Conservation (phyloP, 2,113 vertebrate species). For the Dicerorhinus sumatrensis region DNA sequence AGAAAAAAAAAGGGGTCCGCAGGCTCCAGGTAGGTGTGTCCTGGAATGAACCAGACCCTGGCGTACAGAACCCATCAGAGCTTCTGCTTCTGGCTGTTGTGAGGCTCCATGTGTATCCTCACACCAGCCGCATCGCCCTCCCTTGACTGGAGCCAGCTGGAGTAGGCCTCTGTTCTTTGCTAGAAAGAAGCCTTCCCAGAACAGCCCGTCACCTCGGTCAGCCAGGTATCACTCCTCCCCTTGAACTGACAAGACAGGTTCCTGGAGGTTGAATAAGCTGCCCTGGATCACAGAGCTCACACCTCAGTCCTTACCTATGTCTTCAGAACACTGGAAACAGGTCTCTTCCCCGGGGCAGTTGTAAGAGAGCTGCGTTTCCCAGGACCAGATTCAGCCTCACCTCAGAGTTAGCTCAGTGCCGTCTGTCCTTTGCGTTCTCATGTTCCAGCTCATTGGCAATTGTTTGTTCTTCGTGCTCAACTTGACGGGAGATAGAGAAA, state of each 20-base stretch:
- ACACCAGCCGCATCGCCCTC: background rate
- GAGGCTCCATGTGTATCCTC: background rate
- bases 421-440: slow-evolving; percentile 34
- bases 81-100: background rate
- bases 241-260: background rate
- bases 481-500: slow-evolving; percentile 65
- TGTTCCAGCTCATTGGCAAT: slow-evolving; percentile 42
- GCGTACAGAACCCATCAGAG: background rate
- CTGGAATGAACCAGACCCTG: background rate
- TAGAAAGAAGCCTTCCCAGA: background rate
- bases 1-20: background rate
- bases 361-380: background rate
- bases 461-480: slow-evolving; percentile 66
- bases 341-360: background rate
- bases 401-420: background rate
- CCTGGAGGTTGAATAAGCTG: background rate
- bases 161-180: background rate
- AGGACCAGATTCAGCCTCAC: background rate
- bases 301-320: fast-evolving
- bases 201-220: too few species aligned
- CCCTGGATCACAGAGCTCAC: background rate
- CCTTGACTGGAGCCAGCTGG: background rate
- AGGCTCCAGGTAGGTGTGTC: background rate
- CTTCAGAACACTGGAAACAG: background rate
- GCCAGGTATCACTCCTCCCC: background rate